These are phyloP conservation scores for Medauroidea extradentata DNA, from an alignment of 1,140 invertebrate genomes.

Conservation along the genomic window DNA sequence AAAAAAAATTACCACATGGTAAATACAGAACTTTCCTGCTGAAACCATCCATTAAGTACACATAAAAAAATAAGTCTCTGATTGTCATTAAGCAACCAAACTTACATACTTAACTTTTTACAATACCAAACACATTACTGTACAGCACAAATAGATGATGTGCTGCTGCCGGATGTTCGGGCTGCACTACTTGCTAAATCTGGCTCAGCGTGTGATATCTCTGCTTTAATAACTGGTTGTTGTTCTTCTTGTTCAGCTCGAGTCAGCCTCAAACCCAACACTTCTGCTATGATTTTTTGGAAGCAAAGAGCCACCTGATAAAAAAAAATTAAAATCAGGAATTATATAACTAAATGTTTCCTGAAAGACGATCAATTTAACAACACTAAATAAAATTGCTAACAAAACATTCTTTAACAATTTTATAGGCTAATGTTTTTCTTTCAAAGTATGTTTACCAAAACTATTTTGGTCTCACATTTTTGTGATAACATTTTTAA, in stretches of 20 bases:
- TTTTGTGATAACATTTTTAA: no score
- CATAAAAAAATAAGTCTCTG: no score
- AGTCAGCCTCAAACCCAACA: conserved; percentile 58
- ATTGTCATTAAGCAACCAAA: no score
- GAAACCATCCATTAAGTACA: no score
- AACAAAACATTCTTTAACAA: neutral
- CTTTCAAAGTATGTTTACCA: no score
- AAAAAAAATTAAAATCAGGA: no score
- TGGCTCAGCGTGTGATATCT: conserved; percentile 46
- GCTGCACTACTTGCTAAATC: neutral
- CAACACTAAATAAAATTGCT: neutral
- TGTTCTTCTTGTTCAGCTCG: conserved; percentile 62
- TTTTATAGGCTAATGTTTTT: neutral
- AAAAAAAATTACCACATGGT: no score
- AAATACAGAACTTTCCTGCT: no score
- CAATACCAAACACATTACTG: no score
- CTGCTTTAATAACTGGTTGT: conserved; percentile 60
- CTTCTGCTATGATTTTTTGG: conserved; percentile 60
- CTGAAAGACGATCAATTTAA: neutral
- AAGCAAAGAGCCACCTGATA: conserved; percentile 55
- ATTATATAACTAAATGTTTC: neutral
- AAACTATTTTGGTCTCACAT: no score
- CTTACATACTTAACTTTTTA: no score
- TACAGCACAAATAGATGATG: conserved; percentile 4
- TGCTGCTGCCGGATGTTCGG: neutral